phyloP scores from a whole-genome alignment of 2,797 vertebrate species.

The Sebastes vulpes region DNA sequence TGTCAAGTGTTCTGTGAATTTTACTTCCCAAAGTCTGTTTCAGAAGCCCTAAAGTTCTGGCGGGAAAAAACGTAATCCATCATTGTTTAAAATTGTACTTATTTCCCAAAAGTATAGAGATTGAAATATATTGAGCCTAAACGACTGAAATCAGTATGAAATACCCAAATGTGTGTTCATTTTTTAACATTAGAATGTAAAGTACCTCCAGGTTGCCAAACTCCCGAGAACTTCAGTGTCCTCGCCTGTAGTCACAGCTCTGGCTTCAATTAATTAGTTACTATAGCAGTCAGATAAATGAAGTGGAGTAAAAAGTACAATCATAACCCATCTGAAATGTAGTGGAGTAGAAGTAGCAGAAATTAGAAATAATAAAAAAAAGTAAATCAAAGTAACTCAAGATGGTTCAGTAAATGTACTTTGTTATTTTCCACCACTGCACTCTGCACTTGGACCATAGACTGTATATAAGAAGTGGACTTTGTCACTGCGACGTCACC shows the following conservation, averaged over 20 bases:
- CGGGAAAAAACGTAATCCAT: not conserved
- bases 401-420: not conserved
- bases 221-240: not conserved
- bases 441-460: not conserved
- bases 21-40: not conserved
- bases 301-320: not conserved
- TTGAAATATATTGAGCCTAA: not conserved
- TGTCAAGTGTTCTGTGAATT: not conserved
- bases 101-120: not conserved
- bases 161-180: not conserved
- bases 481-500: no score
- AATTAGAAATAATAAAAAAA: not conserved
- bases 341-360: not conserved
- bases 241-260: not conserved
- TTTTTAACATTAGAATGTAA: not conserved
- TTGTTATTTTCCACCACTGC: not conserved
- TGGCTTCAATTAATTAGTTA: not conserved
- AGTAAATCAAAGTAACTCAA: not conserved
- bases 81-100: not conserved
- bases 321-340: not conserved
- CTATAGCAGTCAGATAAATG: not conserved
- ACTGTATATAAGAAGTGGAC: no score
- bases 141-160: not conserved
- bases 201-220: not conserved
- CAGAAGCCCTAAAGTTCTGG: not conserved